Evolutionary conservation across 2,797 vertebrate species (phyloP).

Genomic region (Epinephelus coioides): DNA sequence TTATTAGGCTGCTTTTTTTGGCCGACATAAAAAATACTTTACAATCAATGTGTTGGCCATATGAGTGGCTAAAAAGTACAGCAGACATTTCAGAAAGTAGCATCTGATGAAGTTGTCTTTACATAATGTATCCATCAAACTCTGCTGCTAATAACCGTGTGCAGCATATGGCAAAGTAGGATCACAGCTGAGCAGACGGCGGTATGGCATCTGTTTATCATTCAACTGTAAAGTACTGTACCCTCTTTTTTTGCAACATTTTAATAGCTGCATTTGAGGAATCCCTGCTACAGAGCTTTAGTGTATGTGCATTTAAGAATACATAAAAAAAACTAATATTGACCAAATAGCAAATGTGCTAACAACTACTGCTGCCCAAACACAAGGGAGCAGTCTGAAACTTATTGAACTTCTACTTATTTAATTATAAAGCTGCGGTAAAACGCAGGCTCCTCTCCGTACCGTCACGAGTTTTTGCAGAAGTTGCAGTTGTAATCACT

Average conservation of each 20-base stretch:
- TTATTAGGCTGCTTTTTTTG: neutral
- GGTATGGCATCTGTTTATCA: slow-evolving; percentile 44
- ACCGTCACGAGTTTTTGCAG: neutral
- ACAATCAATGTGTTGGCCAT: neutral
- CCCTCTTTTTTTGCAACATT: slow-evolving; percentile 13
- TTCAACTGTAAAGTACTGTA: slow-evolving; percentile 27
- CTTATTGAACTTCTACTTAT: neutral
- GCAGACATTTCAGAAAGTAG: slow-evolving; percentile 12
- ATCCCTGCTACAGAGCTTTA: neutral
- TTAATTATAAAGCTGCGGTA: slow-evolving; percentile 3
- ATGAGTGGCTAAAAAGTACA: slow-evolving; percentile 3
- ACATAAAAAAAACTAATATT: slow-evolving; percentile 1
- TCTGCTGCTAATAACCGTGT: slow-evolving; percentile 5
- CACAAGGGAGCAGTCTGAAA: neutral
- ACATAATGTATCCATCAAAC: slow-evolving; percentile 34
- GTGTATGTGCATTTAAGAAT: neutral
- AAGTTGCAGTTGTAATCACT: slow-evolving; percentile 37
- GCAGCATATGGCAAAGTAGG: slow-evolving; percentile 43
- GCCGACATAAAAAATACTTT: neutral
- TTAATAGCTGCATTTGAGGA: slow-evolving; percentile 9
- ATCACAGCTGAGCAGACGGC: slow-evolving; percentile 28
- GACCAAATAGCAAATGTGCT: neutral
- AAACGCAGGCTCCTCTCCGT: neutral
- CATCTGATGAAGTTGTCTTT: slow-evolving; percentile 20
- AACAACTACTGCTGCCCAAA: neutral